These are phyloP conservation scores for Neoascia interrupta DNA, from an alignment of 2,888 invertebrate species.

Conservation along the genomic window DNA sequence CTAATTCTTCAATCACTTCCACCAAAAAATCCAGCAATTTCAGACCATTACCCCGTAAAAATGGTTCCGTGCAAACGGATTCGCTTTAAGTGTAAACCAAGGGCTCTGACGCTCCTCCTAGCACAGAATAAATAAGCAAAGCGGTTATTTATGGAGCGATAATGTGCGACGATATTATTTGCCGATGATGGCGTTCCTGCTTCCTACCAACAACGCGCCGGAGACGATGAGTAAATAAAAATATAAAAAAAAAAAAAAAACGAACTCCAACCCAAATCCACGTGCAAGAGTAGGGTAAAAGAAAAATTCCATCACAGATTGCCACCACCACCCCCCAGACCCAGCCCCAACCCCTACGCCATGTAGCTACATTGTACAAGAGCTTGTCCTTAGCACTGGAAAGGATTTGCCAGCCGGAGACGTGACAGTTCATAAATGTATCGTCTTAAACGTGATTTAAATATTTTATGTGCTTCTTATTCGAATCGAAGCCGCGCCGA, in stretches of 20 bases:
- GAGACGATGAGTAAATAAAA: conserved; percentile 60
- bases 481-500: conserved; percentile 58
- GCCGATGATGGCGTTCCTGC: conserved; percentile 59
- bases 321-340: conserved; percentile 45
- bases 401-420: conserved; percentile 65
- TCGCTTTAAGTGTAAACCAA: conserved; percentile 43
- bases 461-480: conserved; percentile 68
- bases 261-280: conserved; percentile 57
- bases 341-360: too few relatives aligned
- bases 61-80: conserved; percentile 47
- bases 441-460: conserved; percentile 70
- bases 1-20: conserved; percentile 10
- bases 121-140: conserved; percentile 55
- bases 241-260: conserved; percentile 47
- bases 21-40: conserved; percentile 31
- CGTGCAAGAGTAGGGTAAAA: conserved; percentile 44
- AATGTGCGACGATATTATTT: conserved; percentile 68
- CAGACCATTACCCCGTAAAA: conserved; percentile 40
- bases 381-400: conserved; percentile 63
- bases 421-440: conserved; percentile 70
- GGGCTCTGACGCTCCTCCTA: conserved; percentile 15
- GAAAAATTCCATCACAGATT: conserved; percentile 57
- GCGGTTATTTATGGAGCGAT: conserved; percentile 66
- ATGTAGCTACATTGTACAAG: conserved; percentile 48
- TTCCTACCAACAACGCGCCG: conserved; percentile 14